Conservation (phyloP, 2,113 vertebrate genomes). For the Xenotilapia flavipinnis region DNA sequence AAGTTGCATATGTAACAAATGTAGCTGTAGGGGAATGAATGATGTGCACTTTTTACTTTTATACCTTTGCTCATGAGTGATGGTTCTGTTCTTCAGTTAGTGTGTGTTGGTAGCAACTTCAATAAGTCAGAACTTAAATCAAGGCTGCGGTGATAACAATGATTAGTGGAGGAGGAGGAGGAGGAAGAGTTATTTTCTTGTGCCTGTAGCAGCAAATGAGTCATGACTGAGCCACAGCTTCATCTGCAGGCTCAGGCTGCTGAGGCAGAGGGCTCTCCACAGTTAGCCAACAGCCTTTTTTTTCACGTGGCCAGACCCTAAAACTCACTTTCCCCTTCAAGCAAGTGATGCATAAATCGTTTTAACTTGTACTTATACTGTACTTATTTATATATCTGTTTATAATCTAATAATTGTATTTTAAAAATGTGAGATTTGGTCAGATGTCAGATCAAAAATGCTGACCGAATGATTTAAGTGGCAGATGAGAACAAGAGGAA, state of each 20-base stretch:
- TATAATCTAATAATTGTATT: not conserved
- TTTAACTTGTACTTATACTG: not conserved
- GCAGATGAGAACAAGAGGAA: accelerated
- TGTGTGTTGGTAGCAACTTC: not conserved
- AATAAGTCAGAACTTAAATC: not conserved
- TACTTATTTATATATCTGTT: not conserved
- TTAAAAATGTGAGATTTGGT: not conserved
- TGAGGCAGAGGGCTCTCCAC: not conserved
- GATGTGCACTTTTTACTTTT: not conserved
- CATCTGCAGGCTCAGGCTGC: not conserved
- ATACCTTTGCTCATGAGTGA: not conserved
- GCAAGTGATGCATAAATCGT: accelerated
- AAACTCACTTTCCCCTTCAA: not conserved
- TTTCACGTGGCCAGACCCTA: not conserved
- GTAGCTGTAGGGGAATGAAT: not conserved
- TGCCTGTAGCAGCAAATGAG: not conserved
- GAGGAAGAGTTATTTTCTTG: not conserved
- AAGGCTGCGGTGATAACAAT: not conserved
- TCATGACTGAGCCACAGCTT: not conserved
- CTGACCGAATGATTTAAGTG: not conserved
- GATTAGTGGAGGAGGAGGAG: not conserved
- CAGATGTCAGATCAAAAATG: not conserved
- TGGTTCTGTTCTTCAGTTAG: not conserved
- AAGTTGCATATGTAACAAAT: not conserved
- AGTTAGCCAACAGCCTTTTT: not conserved